Evolutionary conservation across 2,113 vertebrate species (phyloP).

Genomic region (Bothrops jararaca): DNA sequence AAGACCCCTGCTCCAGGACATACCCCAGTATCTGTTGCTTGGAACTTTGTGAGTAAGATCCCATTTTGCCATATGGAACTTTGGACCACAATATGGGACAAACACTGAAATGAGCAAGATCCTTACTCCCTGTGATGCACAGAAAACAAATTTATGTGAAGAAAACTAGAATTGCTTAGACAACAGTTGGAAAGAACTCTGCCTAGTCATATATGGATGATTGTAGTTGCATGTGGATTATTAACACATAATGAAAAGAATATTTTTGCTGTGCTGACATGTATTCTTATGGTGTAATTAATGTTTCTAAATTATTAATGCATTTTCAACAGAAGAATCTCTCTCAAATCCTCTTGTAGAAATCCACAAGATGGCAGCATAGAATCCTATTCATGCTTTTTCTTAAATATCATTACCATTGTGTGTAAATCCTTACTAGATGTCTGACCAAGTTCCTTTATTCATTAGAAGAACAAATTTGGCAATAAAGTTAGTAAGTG

Average conservation of each 20-base stretch:
- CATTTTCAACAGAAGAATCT: background rate
- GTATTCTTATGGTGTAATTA: background rate
- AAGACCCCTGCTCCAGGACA: background rate
- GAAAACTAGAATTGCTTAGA: background rate
- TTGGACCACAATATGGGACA: background rate
- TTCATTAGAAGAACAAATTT: background rate
- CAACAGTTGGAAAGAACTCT: background rate
- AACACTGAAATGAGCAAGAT: background rate
- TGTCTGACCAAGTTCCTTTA: background rate
- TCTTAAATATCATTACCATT: background rate
- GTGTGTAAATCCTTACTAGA: background rate
- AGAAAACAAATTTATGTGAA: background rate
- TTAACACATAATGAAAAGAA: background rate
- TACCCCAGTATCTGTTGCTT: background rate
- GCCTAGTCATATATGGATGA: background rate
- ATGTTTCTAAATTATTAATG: background rate
- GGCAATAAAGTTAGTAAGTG: slow-evolving; percentile 9
- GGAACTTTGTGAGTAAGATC: background rate
- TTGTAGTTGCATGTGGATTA: background rate
- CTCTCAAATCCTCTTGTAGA: rapidly evolving
- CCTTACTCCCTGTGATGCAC: background rate
- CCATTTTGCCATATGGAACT: background rate
- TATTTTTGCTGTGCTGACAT: background rate
- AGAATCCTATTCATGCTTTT: background rate
- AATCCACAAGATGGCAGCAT: slow-evolving; percentile 25